A percentile compares a stretch with the other conserved stretches of the same genome.
Evolutionary conservation across 2,888 invertebrate species (phyloP).

Genomic region (Polydesmus complanatus): DNA sequence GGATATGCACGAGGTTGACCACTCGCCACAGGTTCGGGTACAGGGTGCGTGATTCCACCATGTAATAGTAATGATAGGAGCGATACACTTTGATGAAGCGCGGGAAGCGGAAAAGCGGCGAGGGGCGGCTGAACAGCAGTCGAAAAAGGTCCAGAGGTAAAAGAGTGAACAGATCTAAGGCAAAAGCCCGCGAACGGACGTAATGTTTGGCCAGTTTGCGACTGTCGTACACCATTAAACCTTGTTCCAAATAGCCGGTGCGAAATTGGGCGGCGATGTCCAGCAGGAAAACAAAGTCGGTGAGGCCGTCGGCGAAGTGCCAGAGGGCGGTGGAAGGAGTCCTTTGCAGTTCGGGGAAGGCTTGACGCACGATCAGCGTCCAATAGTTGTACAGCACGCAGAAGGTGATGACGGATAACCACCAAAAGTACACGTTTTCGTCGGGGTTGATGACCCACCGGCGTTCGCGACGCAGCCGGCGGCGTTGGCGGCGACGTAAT

Average conservation of each 20-base stretch:
- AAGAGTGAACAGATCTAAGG: slow-evolving; percentile 66
- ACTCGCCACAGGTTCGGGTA: slow-evolving; percentile 95
- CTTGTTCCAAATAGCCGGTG: slow-evolving; percentile 89
- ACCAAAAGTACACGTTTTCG: slow-evolving; percentile 90
- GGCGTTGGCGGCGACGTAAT: slow-evolving; percentile 31
- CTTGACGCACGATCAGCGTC: slow-evolving; percentile 88
- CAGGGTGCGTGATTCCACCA: slow-evolving; percentile 87
- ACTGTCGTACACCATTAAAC: slow-evolving; percentile 84
- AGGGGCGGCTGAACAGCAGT: slow-evolving; percentile 54
- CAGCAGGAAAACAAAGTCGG: slow-evolving; percentile 71
- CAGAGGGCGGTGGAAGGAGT: slow-evolving; percentile 57
- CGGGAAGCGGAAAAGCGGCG: slow-evolving; percentile 62
- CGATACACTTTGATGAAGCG: slow-evolving; percentile 47
- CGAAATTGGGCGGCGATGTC: slow-evolving; percentile 84
- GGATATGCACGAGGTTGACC: slow-evolving; percentile 83
- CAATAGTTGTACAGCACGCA: slow-evolving; percentile 90
- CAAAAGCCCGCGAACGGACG: slow-evolving; percentile 64
- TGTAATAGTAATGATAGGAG: slow-evolving; percentile 83
- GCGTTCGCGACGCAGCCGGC: slow-evolving; percentile 43
- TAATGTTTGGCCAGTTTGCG: slow-evolving; percentile 81
- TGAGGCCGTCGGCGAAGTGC: slow-evolving; percentile 67
- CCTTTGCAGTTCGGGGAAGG: slow-evolving; percentile 77
- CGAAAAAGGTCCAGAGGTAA: slow-evolving; percentile 78
- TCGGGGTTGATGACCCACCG: slow-evolving; percentile 83
- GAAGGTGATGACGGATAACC: slow-evolving; percentile 75